A percentile compares a stretch with the other conserved stretches of the same genome.
These are phyloP conservation scores for Actinemys pallida DNA, from an alignment of 2,113 vertebrate species.

Conservation along the genomic window DNA sequence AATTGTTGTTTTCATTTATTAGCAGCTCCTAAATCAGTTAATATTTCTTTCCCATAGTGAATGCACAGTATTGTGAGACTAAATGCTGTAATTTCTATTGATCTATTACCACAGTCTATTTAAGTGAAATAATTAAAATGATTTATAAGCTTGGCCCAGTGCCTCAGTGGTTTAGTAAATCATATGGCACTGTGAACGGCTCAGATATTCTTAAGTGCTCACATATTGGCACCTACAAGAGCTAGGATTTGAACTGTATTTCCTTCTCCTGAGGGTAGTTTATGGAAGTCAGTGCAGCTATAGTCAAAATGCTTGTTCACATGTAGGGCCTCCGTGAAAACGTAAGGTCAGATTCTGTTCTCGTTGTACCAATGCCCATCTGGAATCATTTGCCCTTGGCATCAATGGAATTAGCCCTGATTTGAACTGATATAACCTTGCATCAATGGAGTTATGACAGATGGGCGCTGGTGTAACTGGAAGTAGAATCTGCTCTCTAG, in stretches of 20 bases:
- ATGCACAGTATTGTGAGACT: slow-evolving; percentile 56
- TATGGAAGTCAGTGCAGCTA: neutral
- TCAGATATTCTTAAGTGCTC: neutral
- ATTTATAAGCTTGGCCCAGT: slow-evolving; percentile 70
- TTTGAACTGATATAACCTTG: neutral
- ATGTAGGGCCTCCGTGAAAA: neutral
- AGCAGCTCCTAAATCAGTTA: slow-evolving; percentile 71
- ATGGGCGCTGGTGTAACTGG: neutral
- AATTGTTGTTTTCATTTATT: slow-evolving; percentile 69
- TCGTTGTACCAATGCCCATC: neutral
- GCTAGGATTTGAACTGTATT: neutral
- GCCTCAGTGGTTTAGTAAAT: slow-evolving; percentile 72
- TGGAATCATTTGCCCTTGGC: neutral
- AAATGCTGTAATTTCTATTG: slow-evolving; percentile 70
- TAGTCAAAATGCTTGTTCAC: neutral
- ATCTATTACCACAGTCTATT: slow-evolving; percentile 72
- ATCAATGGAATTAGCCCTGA: neutral
- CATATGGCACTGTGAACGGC: neutral
- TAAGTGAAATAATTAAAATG: slow-evolving; percentile 71
- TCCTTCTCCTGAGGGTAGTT: neutral
- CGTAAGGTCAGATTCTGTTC: neutral
- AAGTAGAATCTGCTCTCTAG: neutral
- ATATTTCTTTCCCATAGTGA: slow-evolving; percentile 64
- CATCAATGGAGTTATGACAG: neutral
- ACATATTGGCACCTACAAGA: neutral